Conservation (phyloP, 2,888 invertebrate genomes). For the Drosophila anceps region DNA sequence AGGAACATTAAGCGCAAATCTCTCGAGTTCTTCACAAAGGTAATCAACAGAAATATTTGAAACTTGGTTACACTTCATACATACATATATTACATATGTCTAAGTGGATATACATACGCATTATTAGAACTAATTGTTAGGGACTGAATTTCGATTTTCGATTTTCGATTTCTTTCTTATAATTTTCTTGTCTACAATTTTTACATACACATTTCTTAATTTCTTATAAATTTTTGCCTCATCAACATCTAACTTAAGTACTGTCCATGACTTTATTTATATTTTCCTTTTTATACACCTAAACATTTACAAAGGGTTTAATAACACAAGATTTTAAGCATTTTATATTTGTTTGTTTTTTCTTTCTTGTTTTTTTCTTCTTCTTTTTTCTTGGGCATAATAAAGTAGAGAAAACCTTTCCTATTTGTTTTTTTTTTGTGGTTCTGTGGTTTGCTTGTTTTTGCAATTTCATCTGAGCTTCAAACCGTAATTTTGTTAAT, state of each 20-base stretch:
- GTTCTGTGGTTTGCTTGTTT: conserved; percentile 47
- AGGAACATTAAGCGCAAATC: conserved; percentile 52
- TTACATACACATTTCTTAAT: conserved; percentile 66
- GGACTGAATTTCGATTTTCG: conserved; percentile 53
- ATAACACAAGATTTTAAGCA: conserved; percentile 64
- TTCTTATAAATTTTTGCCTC: conserved; percentile 52
- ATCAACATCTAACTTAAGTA: conserved; percentile 69
- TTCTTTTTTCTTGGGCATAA: conserved; percentile 60
- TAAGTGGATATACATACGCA: conserved; percentile 56
- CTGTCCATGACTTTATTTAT: conserved; percentile 38
- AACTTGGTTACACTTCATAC: conserved; percentile 27
- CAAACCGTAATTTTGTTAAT: conserved; percentile 56
- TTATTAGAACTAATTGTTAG: conserved; percentile 63
- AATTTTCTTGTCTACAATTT: conserved; percentile 59
- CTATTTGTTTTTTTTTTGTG: conserved; percentile 57
- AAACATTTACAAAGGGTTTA: conserved; percentile 74
- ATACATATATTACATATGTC: conserved; percentile 54
- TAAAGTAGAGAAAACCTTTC: conserved; percentile 83
- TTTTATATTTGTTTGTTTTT: conserved; percentile 20
- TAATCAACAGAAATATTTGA: conserved; percentile 34
- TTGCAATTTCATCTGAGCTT: conserved; percentile 49
- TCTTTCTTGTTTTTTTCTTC: conserved; percentile 7
- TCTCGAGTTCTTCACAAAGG: conserved; percentile 19
- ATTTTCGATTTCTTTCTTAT: conserved; percentile 39
- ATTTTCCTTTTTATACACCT: conserved; percentile 59